Conservation (phyloP, 2,797 vertebrate genomes). For the Tenualosa thibaudeaui region DNA sequence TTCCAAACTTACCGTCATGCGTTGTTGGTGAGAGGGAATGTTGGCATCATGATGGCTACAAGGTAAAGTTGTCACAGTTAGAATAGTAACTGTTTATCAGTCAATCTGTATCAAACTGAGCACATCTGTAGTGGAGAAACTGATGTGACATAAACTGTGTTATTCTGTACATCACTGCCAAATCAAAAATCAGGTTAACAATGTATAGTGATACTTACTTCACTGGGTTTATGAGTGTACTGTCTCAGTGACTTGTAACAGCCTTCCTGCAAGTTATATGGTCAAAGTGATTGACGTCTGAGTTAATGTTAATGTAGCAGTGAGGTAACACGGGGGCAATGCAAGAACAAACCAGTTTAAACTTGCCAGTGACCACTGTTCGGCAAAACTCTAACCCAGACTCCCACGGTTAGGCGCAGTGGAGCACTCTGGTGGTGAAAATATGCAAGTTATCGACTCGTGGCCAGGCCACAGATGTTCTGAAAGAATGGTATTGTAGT, state of each 20-base stretch:
- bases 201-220: neutral
- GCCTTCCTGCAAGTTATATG: neutral
- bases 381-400: neutral
- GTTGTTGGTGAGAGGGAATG: neutral
- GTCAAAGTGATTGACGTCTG: neutral
- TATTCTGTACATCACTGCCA: neutral
- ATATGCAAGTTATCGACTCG: neutral
- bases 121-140: neutral
- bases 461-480: neutral
- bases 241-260: neutral
- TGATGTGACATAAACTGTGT: neutral
- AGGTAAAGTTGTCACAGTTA: neutral
- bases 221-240: neutral
- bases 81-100: no score
- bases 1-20: neutral
- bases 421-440: conserved; percentile 3
- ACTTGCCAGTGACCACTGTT: neutral
- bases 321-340: neutral
- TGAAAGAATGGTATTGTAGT: no score
- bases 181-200: neutral
- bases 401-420: neutral
- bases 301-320: neutral
- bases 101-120: no score
- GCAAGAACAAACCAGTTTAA: neutral
- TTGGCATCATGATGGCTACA: neutral